These are phyloP conservation scores for Prionace glauca DNA, from an alignment of 2,797 vertebrate species.

Conservation along the genomic window DNA sequence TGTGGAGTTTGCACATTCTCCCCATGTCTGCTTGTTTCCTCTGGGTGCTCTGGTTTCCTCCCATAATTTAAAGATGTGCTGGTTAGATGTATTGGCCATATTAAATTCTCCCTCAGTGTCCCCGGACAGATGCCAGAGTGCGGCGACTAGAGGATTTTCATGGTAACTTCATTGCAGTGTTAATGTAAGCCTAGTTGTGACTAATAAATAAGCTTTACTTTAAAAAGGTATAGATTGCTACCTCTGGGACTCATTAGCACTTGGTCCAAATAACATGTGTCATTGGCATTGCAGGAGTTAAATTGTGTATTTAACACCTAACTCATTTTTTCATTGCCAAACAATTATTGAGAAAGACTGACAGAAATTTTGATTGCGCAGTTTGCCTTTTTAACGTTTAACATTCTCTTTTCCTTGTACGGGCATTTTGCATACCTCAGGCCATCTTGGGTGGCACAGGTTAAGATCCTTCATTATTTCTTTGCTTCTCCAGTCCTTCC, in stretches of 20 bases:
- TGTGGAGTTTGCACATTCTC: no score
- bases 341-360: background rate
- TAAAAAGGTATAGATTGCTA: background rate
- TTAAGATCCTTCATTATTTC: constrained; percentile 43
- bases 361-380: background rate
- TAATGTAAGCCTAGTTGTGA: no score
- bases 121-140: no score
- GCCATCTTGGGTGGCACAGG: constrained; percentile 43
- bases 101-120: no score
- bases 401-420: background rate
- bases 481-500: constrained; percentile 42
- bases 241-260: background rate
- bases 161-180: no score
- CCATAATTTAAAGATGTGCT: no score
- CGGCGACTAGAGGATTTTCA: no score
- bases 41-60: no score
- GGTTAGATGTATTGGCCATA: no score
- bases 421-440: constrained; percentile 39
- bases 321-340: background rate
- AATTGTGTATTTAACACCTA: background rate
- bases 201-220: no score
- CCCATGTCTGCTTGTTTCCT: no score
- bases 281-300: background rate
- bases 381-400: background rate
- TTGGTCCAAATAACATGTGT: background rate